Conservation (phyloP, 2,888 invertebrate species). For the Drosophila dives region DNA sequence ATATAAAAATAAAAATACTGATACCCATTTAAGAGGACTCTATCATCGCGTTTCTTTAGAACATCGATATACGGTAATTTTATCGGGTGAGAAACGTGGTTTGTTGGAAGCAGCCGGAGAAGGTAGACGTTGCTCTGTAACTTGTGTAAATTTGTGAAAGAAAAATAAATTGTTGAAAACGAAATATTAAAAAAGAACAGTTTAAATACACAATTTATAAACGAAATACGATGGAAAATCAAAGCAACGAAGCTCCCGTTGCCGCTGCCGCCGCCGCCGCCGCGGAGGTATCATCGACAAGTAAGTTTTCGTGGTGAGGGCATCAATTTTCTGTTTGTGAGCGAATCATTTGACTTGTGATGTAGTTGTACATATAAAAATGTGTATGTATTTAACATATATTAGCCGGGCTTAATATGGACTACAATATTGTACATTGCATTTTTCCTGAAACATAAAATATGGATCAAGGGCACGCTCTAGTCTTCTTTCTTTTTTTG, state of each 20-base stretch:
- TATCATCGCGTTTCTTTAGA: conserved; percentile 22
- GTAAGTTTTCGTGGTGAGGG: conserved; percentile 74
- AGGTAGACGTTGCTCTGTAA: conserved; percentile 79
- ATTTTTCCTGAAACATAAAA: conserved; percentile 28
- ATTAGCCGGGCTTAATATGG: conserved; percentile 44
- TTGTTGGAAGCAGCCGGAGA: conserved; percentile 81
- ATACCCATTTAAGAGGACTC: not conserved
- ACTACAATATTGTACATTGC: conserved; percentile 29
- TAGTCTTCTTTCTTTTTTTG: conserved; percentile 23
- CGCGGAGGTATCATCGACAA: conserved; percentile 84
- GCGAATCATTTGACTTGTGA: conserved; percentile 36
- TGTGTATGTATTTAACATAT: conserved; percentile 28
- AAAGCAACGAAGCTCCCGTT: conserved; percentile 79
- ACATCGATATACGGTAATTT: conserved; percentile 54
- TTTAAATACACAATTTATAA: conserved; percentile 72
- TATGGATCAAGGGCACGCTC: conserved; percentile 70
- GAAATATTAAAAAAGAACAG: conserved; percentile 53
- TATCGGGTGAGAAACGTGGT: conserved; percentile 69
- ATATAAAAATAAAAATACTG: conserved; percentile 28
- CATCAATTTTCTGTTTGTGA: conserved; percentile 48
- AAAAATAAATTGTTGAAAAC: conserved; percentile 65
- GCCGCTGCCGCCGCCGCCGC: conserved; percentile 80
- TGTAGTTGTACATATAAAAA: conserved; percentile 20
- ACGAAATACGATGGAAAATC: conserved; percentile 78
- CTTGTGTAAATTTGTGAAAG: conserved; percentile 73